Base-by-base conservation (phyloP, 2,797 vertebrate species). In the Pipistrellus pygmaeus region DNA sequence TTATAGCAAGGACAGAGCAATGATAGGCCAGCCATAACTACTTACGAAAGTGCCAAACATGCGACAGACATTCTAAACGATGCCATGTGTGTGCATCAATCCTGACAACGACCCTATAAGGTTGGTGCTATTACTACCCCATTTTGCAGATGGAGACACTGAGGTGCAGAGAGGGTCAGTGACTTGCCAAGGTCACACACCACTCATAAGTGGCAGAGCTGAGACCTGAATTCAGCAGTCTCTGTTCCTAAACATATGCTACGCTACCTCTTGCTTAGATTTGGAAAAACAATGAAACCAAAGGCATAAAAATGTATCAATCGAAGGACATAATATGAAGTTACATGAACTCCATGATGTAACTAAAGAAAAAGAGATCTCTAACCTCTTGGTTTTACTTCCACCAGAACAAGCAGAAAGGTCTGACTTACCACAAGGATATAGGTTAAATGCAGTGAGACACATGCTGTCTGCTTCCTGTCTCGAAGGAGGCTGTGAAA, bases 331-430 rank as follows among this genome's bases (percentile, higher is more conserved):
- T 21, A 44, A 38, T 23, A 21, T 90, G 57, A 60, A 64, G 57
- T 60, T 30, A 76, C 17, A 32, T 12, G 83, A 71, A 83, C 38
- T 27, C 41, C 64, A 23, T 3, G 53, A 60, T 3, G 13, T 11
- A 78, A 85, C 10, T 35, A 71, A 71, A 94, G 84, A 77, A 88
- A 94, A 76, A 62, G n/a, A 12, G 71, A 46, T 78, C 18, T 72
- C 77, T 84, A 2, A 83, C 15, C 5, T n/a, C 32, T 55, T 55
- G 51, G 21, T 35, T 78, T 51, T 38, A 32, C 48, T 53, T 77
- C 20, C 27, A 25, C 14, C 14, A 68, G 30, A 32, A n/a, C 27
- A 55, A 77, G 46, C 30, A 25, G 68, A 85, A 91, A 92, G 48
- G 17, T n/a, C 64, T 71, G 73, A 46, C 21, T 68, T 53, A 4